phyloP scores from a whole-genome alignment of 1,140 invertebrate species.

The Hyles vespertilio region DNA sequence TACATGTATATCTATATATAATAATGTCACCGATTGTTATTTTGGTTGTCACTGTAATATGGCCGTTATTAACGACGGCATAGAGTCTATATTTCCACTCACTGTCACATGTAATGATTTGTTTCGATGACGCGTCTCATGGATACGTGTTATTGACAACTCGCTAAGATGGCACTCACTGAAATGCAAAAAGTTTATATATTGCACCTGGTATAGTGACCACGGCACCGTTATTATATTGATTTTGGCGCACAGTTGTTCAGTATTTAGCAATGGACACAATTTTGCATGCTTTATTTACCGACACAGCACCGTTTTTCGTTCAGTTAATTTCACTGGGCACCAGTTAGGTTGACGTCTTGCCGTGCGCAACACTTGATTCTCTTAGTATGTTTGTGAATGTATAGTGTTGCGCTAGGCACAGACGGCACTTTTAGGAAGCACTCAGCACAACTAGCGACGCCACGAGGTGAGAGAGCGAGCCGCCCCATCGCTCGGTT shows the following conservation, averaged over 20 bases:
- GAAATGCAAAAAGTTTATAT: conserved; percentile 77
- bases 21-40: conserved; percentile 39
- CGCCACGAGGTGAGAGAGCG: conserved; percentile 73
- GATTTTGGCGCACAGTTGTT: conserved; percentile 78
- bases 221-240: conserved; percentile 78
- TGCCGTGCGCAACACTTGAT: conserved; percentile 29
- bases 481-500: conserved; percentile 32
- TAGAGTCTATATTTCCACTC: conserved; percentile 73
- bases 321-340: conserved; percentile 67
- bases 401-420: conserved; percentile 35
- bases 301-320: conserved; percentile 72
- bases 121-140: conserved; percentile 54
- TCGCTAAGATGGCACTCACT: conserved; percentile 77
- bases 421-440: conserved; percentile 61
- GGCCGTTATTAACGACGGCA: conserved; percentile 37
- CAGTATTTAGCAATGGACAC: conserved; percentile 76
- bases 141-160: conserved; percentile 32
- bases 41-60: conserved; percentile 44
- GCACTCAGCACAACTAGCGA: conserved; percentile 70
- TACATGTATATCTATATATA: conserved; percentile 42
- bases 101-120: conserved; percentile 83
- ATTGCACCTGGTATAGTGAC: conserved; percentile 78
- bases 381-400: neutral
- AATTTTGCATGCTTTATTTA: conserved; percentile 76
- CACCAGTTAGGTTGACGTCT: conserved; percentile 63